phyloP scores from a whole-genome alignment of 2,888 invertebrate species.

The Theodoxus fluviatilis region DNA sequence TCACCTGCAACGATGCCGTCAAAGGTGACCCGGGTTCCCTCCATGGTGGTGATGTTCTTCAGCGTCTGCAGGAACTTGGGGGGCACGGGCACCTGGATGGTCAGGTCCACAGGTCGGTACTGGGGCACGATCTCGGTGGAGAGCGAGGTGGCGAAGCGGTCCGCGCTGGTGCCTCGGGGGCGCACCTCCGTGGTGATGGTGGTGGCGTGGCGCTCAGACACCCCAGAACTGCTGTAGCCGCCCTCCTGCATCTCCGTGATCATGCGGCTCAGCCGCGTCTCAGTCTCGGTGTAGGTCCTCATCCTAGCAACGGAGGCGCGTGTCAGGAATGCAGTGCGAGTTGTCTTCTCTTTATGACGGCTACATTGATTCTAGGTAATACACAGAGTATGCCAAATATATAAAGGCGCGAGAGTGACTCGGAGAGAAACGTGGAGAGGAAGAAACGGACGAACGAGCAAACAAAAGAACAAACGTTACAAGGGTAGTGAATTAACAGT shows the following conservation, averaged over 20 bases:
- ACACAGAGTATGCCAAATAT: not conserved
- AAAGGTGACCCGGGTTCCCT: constrained; percentile 90
- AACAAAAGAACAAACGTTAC: not conserved
- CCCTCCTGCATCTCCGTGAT: constrained; percentile 41
- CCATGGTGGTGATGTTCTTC: constrained; percentile 84
- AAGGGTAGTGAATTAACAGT: too few relatives aligned
- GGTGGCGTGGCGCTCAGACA: constrained; percentile 39
- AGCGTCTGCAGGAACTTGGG: constrained; percentile 72
- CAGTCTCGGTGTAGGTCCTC: constrained; percentile 48
- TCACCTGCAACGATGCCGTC: constrained; percentile 83
- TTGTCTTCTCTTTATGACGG: too few relatives aligned
- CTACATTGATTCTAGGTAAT: too few relatives aligned
- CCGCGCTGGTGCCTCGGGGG: constrained; percentile 39
- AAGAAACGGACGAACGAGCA: not conserved
- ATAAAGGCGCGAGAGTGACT: not conserved
- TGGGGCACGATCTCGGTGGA: constrained; percentile 51
- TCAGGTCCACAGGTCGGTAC: constrained; percentile 62
- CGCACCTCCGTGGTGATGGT: constrained; percentile 48
- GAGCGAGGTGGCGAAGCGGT: constrained; percentile 50
- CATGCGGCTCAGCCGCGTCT: constrained; percentile 50
- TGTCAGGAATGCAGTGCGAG: too few relatives aligned
- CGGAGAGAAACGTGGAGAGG: not conserved
- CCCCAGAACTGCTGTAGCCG: constrained; percentile 44
- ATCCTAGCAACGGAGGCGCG: constrained; percentile 37
- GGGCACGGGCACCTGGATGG: constrained; percentile 61